Base-by-base conservation (phyloP, 1,140 invertebrate species). In the Dufourea novaeangliae region DNA sequence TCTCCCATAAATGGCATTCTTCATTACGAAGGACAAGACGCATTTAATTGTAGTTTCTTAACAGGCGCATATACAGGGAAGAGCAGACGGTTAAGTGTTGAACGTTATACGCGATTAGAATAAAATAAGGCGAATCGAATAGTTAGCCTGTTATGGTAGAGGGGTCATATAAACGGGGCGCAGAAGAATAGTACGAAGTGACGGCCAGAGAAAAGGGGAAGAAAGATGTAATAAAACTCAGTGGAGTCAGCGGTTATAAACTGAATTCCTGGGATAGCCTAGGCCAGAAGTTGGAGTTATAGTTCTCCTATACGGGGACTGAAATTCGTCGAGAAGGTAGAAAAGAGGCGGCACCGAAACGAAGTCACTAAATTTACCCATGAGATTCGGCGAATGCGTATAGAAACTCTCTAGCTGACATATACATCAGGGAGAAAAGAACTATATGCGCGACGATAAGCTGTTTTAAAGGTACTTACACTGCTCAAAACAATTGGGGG, bases 241-340 rank as follows among this genome's bases (percentile, higher is more conserved):
- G 68, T 64, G 57, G 62, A 79, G 56, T 80, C 79, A 57, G 68
- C 66, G 61, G 71, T 70, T 52, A 80, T 82, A 80, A 76, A 80
- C 71, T 61, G 71, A 82, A 82, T 80, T 66, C 67, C 25, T 80
- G 41, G 71, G 69, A 79, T 72, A 57, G 66, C 7, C 34, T 34
- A 25, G 29, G 22, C 27, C 62, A 52, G 56, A 64, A 57, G 46
- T 34, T 25, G 46, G 70, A 77, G 29, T 39, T 62, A 37, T 57
- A 57, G 39, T 52, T 66, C 50, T 37, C 27, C 32, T 1, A 25
- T 44, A 34, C 5, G 34, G 2, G n/a, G n/a, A 52, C 10, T 41
- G n/a, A 75, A 62, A 75, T 52, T 34, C 22, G 29, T n/a, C 20
- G 39, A 25, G n/a, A 44, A 17, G 5, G 20, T 17, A 39, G 17